A percentile compares a stretch with the other conserved stretches of the same genome.
phyloP scores from a whole-genome alignment of 2,797 vertebrate species.

The Bovichtus diacanthus region DNA sequence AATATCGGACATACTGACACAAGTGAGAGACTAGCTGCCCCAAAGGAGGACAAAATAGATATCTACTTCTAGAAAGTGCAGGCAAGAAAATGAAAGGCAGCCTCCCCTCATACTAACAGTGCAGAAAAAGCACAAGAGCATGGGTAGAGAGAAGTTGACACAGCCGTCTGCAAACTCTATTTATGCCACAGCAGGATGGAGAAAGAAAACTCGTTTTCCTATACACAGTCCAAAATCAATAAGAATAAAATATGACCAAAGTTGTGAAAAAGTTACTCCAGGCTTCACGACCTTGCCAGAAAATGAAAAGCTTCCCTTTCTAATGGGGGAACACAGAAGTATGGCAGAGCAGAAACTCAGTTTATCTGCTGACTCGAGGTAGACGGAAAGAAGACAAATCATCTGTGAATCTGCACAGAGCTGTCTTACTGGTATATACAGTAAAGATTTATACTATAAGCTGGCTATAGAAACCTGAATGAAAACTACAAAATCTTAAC shows the following conservation, averaged over 20 bases:
- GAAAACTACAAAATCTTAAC: background rate
- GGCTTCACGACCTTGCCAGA: slow-evolving; percentile 24
- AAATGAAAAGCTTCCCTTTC: slow-evolving; percentile 29
- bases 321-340: slow-evolving; percentile 16
- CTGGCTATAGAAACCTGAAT: background rate
- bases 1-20: background rate
- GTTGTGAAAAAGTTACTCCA: slow-evolving; percentile 30
- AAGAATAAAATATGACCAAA: slow-evolving; percentile 34
- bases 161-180: slow-evolving; percentile 8
- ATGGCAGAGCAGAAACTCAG: slow-evolving; percentile 6
- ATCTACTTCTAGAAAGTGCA: background rate
- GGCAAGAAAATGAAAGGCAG: background rate
- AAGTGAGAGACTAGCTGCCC: background rate
- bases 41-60: slow-evolving; percentile 1
- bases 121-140: slow-evolving; percentile 9
- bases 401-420: slow-evolving; percentile 19
- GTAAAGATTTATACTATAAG: slow-evolving; percentile 11
- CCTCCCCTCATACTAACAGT: background rate
- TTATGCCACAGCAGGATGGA: slow-evolving; percentile 5
- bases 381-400: slow-evolving; percentile 38
- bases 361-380: slow-evolving; percentile 31
- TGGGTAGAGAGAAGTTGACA: slow-evolving; percentile 2
- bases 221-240: slow-evolving; percentile 13
- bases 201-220: slow-evolving; percentile 11
- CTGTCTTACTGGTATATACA: slow-evolving; percentile 2